Evolutionary conservation across 2,888 invertebrate species (phyloP), one percentile per base, ranked within the genome.

Genomic region (Lacanobia wlatinum): DNA sequence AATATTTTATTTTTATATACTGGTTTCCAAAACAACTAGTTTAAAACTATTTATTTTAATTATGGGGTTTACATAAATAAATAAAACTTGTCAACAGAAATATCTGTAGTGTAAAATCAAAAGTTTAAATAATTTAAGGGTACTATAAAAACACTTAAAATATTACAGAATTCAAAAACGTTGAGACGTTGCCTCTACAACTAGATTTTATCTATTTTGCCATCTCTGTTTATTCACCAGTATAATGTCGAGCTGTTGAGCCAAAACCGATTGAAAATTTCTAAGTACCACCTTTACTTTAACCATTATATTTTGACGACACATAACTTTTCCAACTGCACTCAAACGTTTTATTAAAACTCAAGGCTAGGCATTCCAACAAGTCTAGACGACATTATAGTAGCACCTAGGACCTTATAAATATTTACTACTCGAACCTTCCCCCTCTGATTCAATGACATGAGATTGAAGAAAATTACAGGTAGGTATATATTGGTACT

Each of bases 361-460:
- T 66, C 10, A 73, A 66, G 64, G 67, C 46, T 76, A 76, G 72
- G 69, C 76, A 84, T 82, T 73, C 67, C 70, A 6, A 12, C 16
- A 34, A 65, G 84, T 84, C 84, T 84, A 84, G 84, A 84, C 84
- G 65, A 63, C 53, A 69, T 84, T 63, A 87, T 66, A 72, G 53
- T 73, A 60, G 72, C 72, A 72, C 70, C 52, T 72, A 76, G 67
- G 56, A 46, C 55, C 56, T 65, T 63, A 70, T 84, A 79, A 86
- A 82, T 76, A 82, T 78, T 74, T 63, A 82, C 34, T 63, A 18
- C 59, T 23, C 50, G 7, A 0, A 16, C 21, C 16, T 43, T 53
- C 53, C 38, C 50, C 43, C n/a, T 40, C 52, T 34, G 38, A 61
- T 58, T 60, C 56, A 52, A 66, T 59, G 59, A 53, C 14, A 28